Evolutionary conservation across 2,888 invertebrate species (phyloP), one percentile per base, ranked within the genome.

Genomic region (Drosophila anomalipes): DNA sequence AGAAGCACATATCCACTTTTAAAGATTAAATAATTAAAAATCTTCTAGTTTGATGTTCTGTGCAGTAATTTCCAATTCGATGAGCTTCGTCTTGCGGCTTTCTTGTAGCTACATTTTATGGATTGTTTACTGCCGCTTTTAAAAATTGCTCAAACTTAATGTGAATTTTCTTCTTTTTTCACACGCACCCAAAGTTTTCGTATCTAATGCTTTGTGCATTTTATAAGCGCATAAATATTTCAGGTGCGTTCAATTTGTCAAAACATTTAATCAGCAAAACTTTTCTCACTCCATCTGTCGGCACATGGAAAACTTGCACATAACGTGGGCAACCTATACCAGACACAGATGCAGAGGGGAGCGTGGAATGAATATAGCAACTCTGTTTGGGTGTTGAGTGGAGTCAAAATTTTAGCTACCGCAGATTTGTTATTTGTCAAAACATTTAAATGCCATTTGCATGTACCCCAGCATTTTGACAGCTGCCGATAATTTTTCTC

Each of bases 391-490:
- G 52, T 56, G 81, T 62, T 62, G 77, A 77, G 84, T 59, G 74
- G 53, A 77, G 71, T 76, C 66, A 47, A 80, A 32, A 70, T 76
- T 85, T 69, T 66, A 81, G 85, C 90, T 86, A 90, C 86, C 76
- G 89, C 83, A 86, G 77, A 86, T 90, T 89, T 89, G 88, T 83
- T 88, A 91, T 89, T 91, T 88, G 91, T 88, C 89, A 90, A 87
- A 89, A 90, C 87, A 90, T 89, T 91, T 87, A 87, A 87, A 91
- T 86, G 84, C 86, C 81, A 88, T 90, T 86, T 90, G 81, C 86
- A 71, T 80, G 83, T 69, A 74, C 62, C 66, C 53, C 66, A 65
- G 63, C 72, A 67, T 70, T 87, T 87, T 90, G 87, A 90, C 87
- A 87, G 87, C 75, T 79, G 77, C 72, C 81, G 87, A 87, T 90